Percentiles rank a stretch among this genome's conserved stretches.
These are phyloP conservation scores for Setophaga coronata DNA, from an alignment of 2,113 vertebrate species.

Conservation along the genomic window DNA sequence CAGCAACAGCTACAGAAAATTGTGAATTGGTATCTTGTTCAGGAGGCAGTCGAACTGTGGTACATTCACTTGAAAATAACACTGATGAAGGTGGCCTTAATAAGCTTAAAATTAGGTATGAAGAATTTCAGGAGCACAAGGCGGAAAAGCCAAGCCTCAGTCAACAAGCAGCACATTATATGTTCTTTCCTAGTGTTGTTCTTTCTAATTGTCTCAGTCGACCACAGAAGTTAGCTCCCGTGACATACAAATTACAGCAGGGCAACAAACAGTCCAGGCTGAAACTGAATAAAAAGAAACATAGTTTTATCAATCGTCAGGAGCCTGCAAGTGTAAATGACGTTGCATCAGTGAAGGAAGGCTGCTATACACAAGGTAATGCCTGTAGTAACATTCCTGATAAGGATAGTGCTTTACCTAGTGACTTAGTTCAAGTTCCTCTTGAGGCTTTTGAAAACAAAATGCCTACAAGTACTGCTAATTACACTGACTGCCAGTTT, in stretches of 20 bases:
- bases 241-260: constrained; percentile 80
- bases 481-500: constrained; percentile 73
- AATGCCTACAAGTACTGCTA: constrained; percentile 66
- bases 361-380: constrained; percentile 71
- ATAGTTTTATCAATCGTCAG: constrained; percentile 67
- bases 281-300: constrained; percentile 85
- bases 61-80: constrained; percentile 74
- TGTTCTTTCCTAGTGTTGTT: constrained; percentile 97
- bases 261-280: constrained; percentile 82
- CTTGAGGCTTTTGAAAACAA: constrained; percentile 76
- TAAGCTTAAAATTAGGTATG: constrained; percentile 95
- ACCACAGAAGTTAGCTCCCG: constrained; percentile 83
- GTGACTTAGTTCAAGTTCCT: constrained; percentile 73
- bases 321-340: constrained; percentile 64
- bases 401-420: constrained; percentile 66
- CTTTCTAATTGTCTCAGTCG: constrained; percentile 95
- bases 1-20: constrained; percentile 74
- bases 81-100: constrained; percentile 86
- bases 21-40: constrained; percentile 75
- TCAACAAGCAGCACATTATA: constrained; percentile 96
- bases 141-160: constrained; percentile 88
- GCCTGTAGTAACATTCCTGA: constrained; percentile 70
- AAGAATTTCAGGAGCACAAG: constrained; percentile 97
- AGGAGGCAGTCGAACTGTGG: constrained; percentile 72
- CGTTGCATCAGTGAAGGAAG: constrained; percentile 68